Base-by-base conservation (phyloP, 64 coral and sea anemone species). In the Trachythela sp. region DNA sequence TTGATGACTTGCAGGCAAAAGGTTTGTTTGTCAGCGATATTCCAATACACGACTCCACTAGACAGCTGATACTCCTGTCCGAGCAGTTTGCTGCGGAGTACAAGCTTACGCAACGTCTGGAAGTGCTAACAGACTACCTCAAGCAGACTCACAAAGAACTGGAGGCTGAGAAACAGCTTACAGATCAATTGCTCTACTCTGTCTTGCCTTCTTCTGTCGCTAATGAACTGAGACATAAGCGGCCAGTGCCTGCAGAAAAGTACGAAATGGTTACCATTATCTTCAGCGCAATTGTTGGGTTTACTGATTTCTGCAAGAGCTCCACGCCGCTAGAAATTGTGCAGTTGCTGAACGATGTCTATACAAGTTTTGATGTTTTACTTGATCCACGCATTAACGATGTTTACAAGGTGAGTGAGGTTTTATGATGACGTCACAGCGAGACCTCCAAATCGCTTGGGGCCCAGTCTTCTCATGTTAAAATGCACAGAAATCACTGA, bases 231-330 rank as follows among this genome's bases (percentile, higher is more conserved):
- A 89, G 96, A 20, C 91, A 95, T 11, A 90, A 92, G 20, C 89
- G 88, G 67, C 96, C 96, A 39, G 96, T 99, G 20, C 90, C 86
- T 76, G 96, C 96, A 36, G 94, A 99, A 50, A 99, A 99, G 40
- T 99, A 99, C 32, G 96, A 99, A 48, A 85, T 99, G 80, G 96
- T 99, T 5, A 99, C 96, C 17, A 95, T 99, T 58, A 77, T 99
- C 88, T 99, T 99, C 87, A 99, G 94, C 90, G 91, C 91, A 35
- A 95, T 95, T 85, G 94, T 95, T 13, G 85, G 92, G 17, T 95
- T 95, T 91, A 86, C 88, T 54, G 75, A 83, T 38, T 89, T 95
- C 72, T 95, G 94, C 59, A 71, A 90, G 71, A 75, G 92, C 71
- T 95, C 91, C 0, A 36, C 92, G 26, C 94, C 91, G 83, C 83